Percentiles rank a stretch among this genome's conserved stretches.
phyloP scores from a whole-genome alignment of 2,888 invertebrate genomes.

The Stramonita haemastoma region DNA sequence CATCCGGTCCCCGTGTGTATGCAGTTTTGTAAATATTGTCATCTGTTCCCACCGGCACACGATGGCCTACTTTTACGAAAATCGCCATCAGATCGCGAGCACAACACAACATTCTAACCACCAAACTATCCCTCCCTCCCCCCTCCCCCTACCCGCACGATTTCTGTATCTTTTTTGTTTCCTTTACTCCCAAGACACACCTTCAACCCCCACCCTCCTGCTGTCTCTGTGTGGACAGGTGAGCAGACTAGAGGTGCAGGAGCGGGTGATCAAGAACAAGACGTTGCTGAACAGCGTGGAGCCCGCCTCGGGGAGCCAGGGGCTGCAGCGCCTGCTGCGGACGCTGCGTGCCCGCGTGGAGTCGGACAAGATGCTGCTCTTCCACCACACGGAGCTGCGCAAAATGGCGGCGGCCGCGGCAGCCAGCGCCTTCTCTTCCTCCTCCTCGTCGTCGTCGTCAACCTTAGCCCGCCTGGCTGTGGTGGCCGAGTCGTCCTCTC shows the following conservation, averaged over 20 bases:
- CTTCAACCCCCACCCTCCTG: too few relatives aligned
- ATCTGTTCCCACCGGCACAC: too few relatives aligned
- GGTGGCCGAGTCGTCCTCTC: background rate
- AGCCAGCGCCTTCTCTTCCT: slow-evolving; percentile 20
- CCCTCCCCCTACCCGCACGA: too few relatives aligned
- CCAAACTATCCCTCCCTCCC: too few relatives aligned
- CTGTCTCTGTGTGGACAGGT: slow-evolving; percentile 76
- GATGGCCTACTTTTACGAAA: too few relatives aligned
- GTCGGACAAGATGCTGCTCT: slow-evolving; percentile 89
- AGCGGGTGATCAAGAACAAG: slow-evolving; percentile 93
- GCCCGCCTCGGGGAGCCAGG: slow-evolving; percentile 88
- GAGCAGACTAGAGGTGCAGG: slow-evolving; percentile 90
- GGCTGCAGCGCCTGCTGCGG: slow-evolving; percentile 86
- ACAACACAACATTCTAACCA: too few relatives aligned
- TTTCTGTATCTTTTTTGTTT: too few relatives aligned
- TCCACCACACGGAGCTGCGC: slow-evolving; percentile 82
- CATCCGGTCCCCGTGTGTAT: too few relatives aligned
- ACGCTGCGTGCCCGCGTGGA: slow-evolving; percentile 88
- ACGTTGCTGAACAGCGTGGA: slow-evolving; percentile 85
- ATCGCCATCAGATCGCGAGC: too few relatives aligned
- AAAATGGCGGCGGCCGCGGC: slow-evolving; percentile 74
- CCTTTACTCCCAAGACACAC: too few relatives aligned
- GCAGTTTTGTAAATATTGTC: too few relatives aligned
- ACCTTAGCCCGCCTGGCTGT: background rate
- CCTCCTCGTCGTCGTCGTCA: background rate